Evolutionary conservation across 2,113 vertebrate genomes (phyloP).

Genomic region (Morone chrysops): DNA sequence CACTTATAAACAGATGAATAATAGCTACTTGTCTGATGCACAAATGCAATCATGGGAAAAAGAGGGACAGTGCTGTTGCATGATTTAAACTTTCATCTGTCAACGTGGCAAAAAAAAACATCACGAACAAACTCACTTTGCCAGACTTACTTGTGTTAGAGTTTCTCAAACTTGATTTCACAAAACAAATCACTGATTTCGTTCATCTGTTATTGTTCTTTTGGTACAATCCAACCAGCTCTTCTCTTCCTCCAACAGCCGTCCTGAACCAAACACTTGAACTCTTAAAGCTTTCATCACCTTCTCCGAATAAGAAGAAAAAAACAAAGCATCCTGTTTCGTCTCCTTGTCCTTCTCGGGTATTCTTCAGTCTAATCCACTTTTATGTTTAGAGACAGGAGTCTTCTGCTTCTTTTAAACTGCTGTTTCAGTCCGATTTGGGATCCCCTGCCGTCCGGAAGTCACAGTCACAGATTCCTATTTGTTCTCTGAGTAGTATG

Average conservation of each 20-base stretch:
- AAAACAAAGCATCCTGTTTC: neutral
- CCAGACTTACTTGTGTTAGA: neutral
- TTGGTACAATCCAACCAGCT: constrained; percentile 40
- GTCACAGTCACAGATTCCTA: constrained; percentile 59
- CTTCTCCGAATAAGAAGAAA: neutral
- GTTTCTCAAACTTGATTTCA: neutral
- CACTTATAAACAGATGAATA: neutral
- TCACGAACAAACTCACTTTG: neutral
- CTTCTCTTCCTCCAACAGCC: neutral
- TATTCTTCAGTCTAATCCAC: constrained; percentile 50
- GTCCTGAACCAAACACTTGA: neutral
- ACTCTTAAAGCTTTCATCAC: neutral
- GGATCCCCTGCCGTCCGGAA: constrained; percentile 18
- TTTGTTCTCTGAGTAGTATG: constrained; percentile 75
- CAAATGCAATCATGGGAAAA: neutral
- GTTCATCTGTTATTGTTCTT: neutral
- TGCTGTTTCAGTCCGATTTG: constrained; percentile 9
- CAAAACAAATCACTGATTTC: neutral
- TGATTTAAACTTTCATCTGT: neutral
- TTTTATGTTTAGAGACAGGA: constrained; percentile 32
- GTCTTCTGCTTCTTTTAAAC: constrained; percentile 25
- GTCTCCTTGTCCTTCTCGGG: neutral
- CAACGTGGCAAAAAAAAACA: neutral
- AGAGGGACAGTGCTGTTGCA: neutral
- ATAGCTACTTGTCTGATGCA: neutral